Evolutionary conservation across 2,113 vertebrate species (phyloP), one percentile per base, ranked within the genome.

Genomic region (Spilogale gracilis): DNA sequence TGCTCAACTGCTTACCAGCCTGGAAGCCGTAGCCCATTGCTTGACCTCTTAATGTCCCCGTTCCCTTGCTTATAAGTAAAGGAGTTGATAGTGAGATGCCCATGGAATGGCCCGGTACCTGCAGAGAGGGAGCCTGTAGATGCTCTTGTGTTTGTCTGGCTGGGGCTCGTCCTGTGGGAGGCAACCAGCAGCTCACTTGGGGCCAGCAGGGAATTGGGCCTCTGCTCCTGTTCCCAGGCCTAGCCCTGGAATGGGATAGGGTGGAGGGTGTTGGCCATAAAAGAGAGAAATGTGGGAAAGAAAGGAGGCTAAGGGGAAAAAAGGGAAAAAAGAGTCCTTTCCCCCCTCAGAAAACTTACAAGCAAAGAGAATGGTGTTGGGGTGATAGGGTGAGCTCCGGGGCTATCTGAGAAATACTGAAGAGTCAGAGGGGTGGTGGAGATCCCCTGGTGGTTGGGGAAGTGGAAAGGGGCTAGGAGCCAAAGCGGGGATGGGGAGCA

Each of bases 91-190:
- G 9, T 17, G 38, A 48, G 25, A 5, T n/a, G 73, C 45, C 65
- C 20, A 4, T 12, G 30, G 43, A 32, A 21, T 38, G 9, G 88
- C 13, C 23, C 20, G 2, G 0, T 16, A 48, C 7, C 63, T 3
- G 38, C 67, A n/a, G 2, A 21, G n/a, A 11, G 18, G 0, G 0
- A 45, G 38, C 0, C 20, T 1, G 38, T 43, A 32, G 43, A 23
- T 80, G 23, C 11, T 56, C 11, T 78, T 52, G 4, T 30, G 18
- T 11, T 45, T 11, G 32, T 78, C 54, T 60, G 71, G 52, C 54
- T 5, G 73, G 73, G 50, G 54, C 18, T 60, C 76, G 94, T 69
- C 56, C 69, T 71, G 2, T 2, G n/a, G 38, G 18, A 17, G 17
- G 25, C 14, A 58, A 20, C 20, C 27, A 74, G 65, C 50, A 78